Evolutionary conservation across 1,140 invertebrate species (phyloP).

Genomic region (Muscidifurax raptorellus): DNA sequence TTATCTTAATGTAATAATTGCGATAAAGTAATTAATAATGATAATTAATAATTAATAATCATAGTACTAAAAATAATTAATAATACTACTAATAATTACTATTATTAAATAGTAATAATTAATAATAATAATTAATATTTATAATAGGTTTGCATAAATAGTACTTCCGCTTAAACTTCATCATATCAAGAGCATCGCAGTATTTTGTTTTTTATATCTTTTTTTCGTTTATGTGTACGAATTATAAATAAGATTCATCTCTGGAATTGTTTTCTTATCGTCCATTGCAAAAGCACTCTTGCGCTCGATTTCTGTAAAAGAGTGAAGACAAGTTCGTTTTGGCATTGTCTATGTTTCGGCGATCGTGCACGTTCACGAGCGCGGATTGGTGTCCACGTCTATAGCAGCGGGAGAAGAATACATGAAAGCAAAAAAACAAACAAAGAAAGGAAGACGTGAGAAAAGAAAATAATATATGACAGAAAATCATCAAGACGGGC

Average conservation of each 20-base stretch:
- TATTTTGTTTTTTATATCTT: constrained; percentile 41
- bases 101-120: constrained; percentile 23
- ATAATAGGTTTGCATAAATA: constrained; percentile 43
- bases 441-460: constrained; percentile 46
- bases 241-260: constrained; percentile 67
- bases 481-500: not conserved
- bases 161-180: constrained; percentile 32
- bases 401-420: constrained; percentile 50
- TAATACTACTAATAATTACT: constrained; percentile 43
- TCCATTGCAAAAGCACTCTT: constrained; percentile 65
- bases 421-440: constrained; percentile 66
- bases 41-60: constrained; percentile 33
- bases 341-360: constrained; percentile 46
- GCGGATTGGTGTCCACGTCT: constrained; percentile 66
- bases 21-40: constrained; percentile 41
- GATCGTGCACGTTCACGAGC: constrained; percentile 59
- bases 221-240: constrained; percentile 59
- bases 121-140: constrained; percentile 37
- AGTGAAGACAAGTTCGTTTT: constrained; percentile 60
- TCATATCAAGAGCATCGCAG: constrained; percentile 24
- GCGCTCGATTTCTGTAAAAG: constrained; percentile 68
- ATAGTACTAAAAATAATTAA: constrained; percentile 27
- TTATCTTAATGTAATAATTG: constrained; percentile 43
- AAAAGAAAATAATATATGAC: not conserved
- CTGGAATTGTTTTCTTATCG: constrained; percentile 65